These are phyloP conservation scores for Odontamblyopus lacepedii DNA, from an alignment of 2,797 vertebrate genomes.

Conservation along the genomic window DNA sequence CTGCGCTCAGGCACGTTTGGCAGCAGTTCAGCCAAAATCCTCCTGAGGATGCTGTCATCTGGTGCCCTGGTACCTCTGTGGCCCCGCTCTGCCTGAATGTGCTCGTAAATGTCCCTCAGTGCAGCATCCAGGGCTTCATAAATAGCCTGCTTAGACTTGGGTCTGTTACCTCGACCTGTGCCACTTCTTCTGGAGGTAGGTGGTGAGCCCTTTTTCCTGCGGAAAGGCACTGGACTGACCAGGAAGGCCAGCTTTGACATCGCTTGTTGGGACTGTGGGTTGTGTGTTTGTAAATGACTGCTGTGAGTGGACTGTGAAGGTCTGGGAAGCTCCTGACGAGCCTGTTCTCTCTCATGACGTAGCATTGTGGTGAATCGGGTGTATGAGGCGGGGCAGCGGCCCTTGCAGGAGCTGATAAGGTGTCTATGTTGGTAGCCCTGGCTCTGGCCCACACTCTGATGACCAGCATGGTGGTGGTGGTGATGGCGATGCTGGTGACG, in stretches of 20 bases:
- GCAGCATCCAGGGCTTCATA: conserved; percentile 94
- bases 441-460: conserved; percentile 87
- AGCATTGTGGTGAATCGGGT: conserved; percentile 97
- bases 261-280: conserved; percentile 79
- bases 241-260: conserved; percentile 96
- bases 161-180: conserved; percentile 75
- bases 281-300: conserved; percentile 68
- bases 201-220: conserved; percentile 90
- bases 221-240: conserved; percentile 98
- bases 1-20: conserved; percentile 94
- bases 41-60: conserved; percentile 91
- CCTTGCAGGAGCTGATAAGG: conserved; percentile 95
- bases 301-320: conserved; percentile 56
- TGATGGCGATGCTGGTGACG: conserved; percentile 82
- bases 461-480: conserved; percentile 84
- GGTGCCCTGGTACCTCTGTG: conserved; percentile 83
- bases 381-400: conserved; percentile 94
- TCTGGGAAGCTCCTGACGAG: conserved; percentile 83
- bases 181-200: conserved; percentile 76
- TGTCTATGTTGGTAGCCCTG: conserved; percentile 87
- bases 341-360: conserved; percentile 92
- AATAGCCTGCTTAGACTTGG: conserved; percentile 89
- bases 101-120: conserved; percentile 95
- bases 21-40: conserved; percentile 92
- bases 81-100: conserved; percentile 92